Percentiles rank a stretch among this genome's conserved stretches.
phyloP scores from a whole-genome alignment of 2,888 invertebrate species.

The Yponomeuta plumbellus region DNA sequence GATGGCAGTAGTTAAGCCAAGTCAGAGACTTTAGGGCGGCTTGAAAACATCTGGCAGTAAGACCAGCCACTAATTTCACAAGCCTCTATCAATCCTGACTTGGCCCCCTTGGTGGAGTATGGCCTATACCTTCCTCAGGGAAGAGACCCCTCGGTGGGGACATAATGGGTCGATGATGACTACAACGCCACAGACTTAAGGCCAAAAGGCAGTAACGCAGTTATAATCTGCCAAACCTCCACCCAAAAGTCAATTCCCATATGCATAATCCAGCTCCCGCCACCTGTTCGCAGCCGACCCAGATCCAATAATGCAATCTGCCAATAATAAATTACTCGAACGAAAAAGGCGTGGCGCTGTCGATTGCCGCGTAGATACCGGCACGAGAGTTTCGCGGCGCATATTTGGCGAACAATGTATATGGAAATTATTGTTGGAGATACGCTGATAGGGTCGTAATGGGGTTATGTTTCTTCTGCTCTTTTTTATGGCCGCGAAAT shows the following conservation, averaged over 20 bases:
- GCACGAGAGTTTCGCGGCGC: conserved; percentile 35
- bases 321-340: conserved; percentile 34
- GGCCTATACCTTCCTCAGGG: too few relatives aligned
- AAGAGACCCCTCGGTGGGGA: too few relatives aligned
- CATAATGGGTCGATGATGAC: too few relatives aligned
- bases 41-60: too few relatives aligned
- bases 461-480: not conserved
- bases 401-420: conserved; percentile 42
- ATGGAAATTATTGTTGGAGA: not conserved
- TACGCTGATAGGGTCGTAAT: not conserved
- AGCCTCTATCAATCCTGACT: too few relatives aligned
- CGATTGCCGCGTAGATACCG: conserved; percentile 35
- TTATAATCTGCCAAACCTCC: not conserved
- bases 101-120: too few relatives aligned
- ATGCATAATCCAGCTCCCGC: conserved; percentile 10
- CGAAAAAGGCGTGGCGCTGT: conserved; percentile 38
- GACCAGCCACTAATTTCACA: too few relatives aligned
- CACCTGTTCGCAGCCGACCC: conserved; percentile 18
- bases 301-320: conserved; percentile 24
- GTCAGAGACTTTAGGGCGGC: too few relatives aligned
- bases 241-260: not conserved
- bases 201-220: not conserved
- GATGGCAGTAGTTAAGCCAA: too few relatives aligned
- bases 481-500: not conserved
- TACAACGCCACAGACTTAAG: too few relatives aligned